Evolutionary conservation across 2,888 invertebrate species (phyloP).

Genomic region (Pristionchus arcanus): DNA sequence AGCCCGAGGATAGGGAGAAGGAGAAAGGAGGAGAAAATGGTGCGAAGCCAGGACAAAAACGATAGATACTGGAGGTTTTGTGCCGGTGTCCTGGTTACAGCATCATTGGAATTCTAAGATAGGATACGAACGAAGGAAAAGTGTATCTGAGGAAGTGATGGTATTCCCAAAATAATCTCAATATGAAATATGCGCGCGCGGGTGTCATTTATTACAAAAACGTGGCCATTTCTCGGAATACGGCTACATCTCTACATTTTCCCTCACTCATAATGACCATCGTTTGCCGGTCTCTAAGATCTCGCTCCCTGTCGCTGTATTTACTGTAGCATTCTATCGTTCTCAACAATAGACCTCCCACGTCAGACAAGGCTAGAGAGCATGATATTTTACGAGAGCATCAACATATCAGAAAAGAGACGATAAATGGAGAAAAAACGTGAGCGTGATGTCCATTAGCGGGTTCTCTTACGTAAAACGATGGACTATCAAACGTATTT

Average conservation of each 20-base stretch:
- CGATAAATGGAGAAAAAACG: neutral
- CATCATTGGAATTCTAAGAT: neutral
- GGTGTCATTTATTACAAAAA: no score
- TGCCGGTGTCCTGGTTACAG: neutral
- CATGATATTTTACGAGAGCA: neutral
- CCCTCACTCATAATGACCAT: neutral
- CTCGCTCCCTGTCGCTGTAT: neutral
- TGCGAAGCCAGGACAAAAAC: neutral
- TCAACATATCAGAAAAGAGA: neutral
- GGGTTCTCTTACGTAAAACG: neutral
- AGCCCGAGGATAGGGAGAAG: slow-evolving; percentile 3
- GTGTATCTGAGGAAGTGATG: neutral
- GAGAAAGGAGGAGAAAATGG: neutral
- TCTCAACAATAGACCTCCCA: neutral
- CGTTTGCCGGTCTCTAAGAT: slow-evolving; percentile 7
- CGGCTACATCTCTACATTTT: neutral
- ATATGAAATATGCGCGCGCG: neutral
- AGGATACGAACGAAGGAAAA: neutral
- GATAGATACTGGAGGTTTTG: neutral
- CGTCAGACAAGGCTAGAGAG: neutral
- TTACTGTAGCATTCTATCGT: neutral
- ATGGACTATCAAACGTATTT: neutral
- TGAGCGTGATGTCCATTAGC: neutral
- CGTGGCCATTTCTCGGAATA: neutral
- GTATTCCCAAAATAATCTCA: neutral